Percentiles rank a stretch among this genome's conserved stretches.
phyloP scores from a whole-genome alignment of 2,797 vertebrate genomes.

The Hyperoplus immaculatus region DNA sequence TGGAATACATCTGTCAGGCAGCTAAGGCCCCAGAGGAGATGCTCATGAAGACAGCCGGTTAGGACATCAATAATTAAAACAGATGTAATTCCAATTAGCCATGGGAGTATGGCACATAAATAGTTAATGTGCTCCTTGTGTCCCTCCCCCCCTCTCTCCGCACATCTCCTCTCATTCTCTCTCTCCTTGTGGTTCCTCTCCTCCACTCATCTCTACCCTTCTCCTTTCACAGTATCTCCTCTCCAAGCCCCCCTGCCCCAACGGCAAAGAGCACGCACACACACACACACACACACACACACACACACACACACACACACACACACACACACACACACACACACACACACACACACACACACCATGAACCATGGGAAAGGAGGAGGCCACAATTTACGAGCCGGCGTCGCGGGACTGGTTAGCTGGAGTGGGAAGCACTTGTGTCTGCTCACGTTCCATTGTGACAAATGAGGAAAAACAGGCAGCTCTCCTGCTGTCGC shows the following conservation, averaged over 20 bases:
- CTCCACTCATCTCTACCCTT: conserved; percentile 48
- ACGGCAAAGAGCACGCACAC: too few species aligned
- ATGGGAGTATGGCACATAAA: conserved; percentile 79
- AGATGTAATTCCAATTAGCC: conserved; percentile 86
- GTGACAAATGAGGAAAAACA: conserved; percentile 46
- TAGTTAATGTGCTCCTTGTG: conserved; percentile 82
- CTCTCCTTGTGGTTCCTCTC: conserved; percentile 47
- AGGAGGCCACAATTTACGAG: conserved; percentile 62
- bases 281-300: conserved; percentile 34
- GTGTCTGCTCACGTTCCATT: conserved; percentile 50
- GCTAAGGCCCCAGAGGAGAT: conserved; percentile 65
- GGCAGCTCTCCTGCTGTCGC: conserved; percentile 15
- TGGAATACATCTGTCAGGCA: conserved; percentile 67
- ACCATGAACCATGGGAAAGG: conserved; percentile 29
- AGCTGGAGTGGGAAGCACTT: conserved; percentile 58
- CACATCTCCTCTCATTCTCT: conserved; percentile 39
- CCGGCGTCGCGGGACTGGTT: conserved; percentile 61
- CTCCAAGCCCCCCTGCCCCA: neutral
- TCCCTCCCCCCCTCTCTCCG: conserved; percentile 53
- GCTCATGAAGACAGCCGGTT: conserved; percentile 83
- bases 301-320: conserved; percentile 38
- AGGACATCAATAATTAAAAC: conserved; percentile 88
- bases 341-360: conserved; percentile 34
- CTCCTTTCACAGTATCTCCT: conserved; percentile 36
- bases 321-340: conserved; percentile 52